Conservation (phyloP, 2,888 invertebrate species). For the Euclidia mi region DNA sequence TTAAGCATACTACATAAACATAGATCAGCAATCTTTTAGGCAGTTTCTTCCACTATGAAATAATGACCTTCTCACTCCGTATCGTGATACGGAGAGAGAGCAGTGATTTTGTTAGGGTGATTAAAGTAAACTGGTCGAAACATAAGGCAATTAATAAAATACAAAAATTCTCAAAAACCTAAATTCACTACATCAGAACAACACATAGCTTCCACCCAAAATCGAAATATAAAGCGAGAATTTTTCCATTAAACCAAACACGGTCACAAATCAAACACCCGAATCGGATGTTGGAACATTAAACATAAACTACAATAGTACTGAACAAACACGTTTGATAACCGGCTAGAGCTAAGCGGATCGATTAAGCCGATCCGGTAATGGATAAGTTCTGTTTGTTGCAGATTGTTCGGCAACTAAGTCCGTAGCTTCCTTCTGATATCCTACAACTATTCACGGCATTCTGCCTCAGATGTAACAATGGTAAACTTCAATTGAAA, state of each 20-base stretch:
- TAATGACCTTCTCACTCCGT: too few relatives aligned
- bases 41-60: too few relatives aligned
- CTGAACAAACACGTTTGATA: constrained; percentile 39
- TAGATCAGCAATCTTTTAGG: too few relatives aligned
- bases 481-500: constrained; percentile 31
- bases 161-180: not conserved
- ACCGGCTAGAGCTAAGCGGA: constrained; percentile 40
- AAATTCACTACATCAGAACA: not conserved
- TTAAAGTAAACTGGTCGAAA: too few relatives aligned
- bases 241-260: too few relatives aligned
- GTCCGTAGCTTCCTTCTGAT: constrained; percentile 44
- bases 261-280: too few relatives aligned
- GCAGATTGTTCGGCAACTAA: constrained; percentile 63
- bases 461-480: constrained; percentile 49
- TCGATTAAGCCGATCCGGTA: constrained; percentile 69
- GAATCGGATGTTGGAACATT: constrained; percentile 18
- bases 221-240: too few relatives aligned
- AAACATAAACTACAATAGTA: constrained; percentile 27
- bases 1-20: too few relatives aligned
- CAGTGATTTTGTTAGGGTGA: too few relatives aligned
- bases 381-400: constrained; percentile 72
- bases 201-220: too few relatives aligned
- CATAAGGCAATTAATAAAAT: not conserved
- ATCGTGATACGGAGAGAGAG: too few relatives aligned
- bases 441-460: constrained; percentile 52